Base-by-base conservation (phyloP, 37 sponge, comb jelly and placozoan species). In the Hormiphora californensis region DNA sequence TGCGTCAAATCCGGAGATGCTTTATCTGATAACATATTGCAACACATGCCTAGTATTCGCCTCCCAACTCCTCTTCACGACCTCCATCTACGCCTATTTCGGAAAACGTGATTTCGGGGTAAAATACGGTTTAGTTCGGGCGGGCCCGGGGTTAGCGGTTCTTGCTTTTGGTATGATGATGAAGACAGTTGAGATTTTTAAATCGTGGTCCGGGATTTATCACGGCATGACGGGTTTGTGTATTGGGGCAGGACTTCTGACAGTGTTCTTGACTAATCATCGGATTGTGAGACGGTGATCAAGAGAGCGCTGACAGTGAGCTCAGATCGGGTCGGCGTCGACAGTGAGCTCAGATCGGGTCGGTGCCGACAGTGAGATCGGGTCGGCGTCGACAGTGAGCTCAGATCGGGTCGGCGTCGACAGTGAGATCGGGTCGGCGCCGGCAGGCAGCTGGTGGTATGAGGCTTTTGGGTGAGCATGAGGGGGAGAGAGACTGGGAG, bases 41-140 rank as follows among this genome's bases (percentile, higher is more conserved):
- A 43, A 43, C 46, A 46, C 40, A 23, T 33, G 36, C 43, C 46
- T 73, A 46, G 43, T 73, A 73, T 73, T 73, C 35, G 81, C 81
- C 81, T 73, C 81, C 5, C 81, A 73, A 36, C 40, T 73, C 41
- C 81, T 73, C 81, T 73, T 73, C 81, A 73, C 81, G 25, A 73
- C 81, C 46, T 73, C 46, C 44, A 43, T 73, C 81, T 73, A 73
- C 25, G 43, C 81, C 22, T 73, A 40, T 46, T 73, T 73, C 46
- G 81, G 81, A 27, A 73, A 40, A 21, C 40, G 43, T 23, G 81
- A 73, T 30, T 73, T 73, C 25, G 81, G 81, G 17, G 44, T 73
- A 3, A 73, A 73, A 28, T 73, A 73, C 22, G 81, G 81, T 73
- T 46, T 73, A 23, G 81, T 73, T 11, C 9, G 81, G 46, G 81